These are phyloP conservation scores for Ophiothrix spiculata DNA, from an alignment of 35 echinoderm and acorn worm genomes.

Conservation along the genomic window DNA sequence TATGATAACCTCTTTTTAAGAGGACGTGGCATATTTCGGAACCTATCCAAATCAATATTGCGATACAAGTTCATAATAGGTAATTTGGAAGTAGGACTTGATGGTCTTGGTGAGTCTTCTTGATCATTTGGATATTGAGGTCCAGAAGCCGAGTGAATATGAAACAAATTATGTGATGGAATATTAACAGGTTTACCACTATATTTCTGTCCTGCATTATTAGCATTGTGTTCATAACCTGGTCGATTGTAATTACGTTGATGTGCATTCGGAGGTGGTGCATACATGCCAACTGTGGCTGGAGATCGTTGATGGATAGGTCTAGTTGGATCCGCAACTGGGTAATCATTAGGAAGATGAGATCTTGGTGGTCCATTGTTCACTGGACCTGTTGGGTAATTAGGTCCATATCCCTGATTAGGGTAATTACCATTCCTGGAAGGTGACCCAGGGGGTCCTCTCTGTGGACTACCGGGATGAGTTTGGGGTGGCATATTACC, in stretches of 20 bases:
- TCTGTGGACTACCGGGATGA: slow-evolving; percentile 6
- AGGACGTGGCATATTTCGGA: slow-evolving; percentile 94
- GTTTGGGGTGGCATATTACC: neutral
- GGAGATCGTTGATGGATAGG: slow-evolving; percentile 62
- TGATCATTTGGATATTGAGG: neutral
- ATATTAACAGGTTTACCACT: slow-evolving; percentile 15
- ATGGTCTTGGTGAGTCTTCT: slow-evolving; percentile 46
- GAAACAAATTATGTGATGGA: slow-evolving; percentile 24
- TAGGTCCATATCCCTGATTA: neutral
- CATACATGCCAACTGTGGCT: slow-evolving; percentile 84
- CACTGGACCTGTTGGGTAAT: slow-evolving; percentile 5
- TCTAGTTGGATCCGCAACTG: slow-evolving; percentile 40
- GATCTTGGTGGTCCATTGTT: slow-evolving; percentile 27
- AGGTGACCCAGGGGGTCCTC: neutral
- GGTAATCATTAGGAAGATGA: slow-evolving; percentile 26
- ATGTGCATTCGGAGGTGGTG: slow-evolving; percentile 62
- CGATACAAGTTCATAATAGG: slow-evolving; percentile 62
- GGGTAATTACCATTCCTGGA: neutral
- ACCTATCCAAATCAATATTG: slow-evolving; percentile 63
- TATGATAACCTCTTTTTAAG: slow-evolving; percentile 86
- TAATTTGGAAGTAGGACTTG: slow-evolving; percentile 72
- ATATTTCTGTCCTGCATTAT: neutral
- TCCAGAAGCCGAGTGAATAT: neutral
- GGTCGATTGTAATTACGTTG: slow-evolving; percentile 52
- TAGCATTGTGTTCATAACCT: slow-evolving; percentile 33